Evolutionary conservation across 2,113 vertebrate species (phyloP), one percentile per base, ranked within the genome.

Genomic region (Forbesichthys agassizii): DNA sequence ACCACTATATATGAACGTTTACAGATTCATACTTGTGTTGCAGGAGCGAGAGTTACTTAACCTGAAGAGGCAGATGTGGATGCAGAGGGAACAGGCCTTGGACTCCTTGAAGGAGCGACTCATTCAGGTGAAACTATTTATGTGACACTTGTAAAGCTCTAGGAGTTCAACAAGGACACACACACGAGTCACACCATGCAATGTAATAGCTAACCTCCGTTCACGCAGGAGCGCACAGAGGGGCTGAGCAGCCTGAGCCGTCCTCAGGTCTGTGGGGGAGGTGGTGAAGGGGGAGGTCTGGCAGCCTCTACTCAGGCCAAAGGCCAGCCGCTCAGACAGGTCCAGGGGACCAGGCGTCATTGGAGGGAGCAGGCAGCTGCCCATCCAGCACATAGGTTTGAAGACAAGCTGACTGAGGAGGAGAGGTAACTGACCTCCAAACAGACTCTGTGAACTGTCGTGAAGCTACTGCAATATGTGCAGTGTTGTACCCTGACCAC

Each of bases 191-290:
- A 11, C 61, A 14, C 27, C 5, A 16, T 33, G 10, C 9, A 11
- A 5, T 6, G 2, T 18, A 33, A 14, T 55, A 14, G n/a, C n/a
- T 51, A 4, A 1, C 53, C 14, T 16, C 36, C 71, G 9, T 52
- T 42, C 61, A 20, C 77, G 3, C 80, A 94, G 94, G 92, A 94
- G 58, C 93, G 93, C 81, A 78, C 93, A 4, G 86, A 93, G 66
- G 93, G 94, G 84, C 66, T 94, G 61, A 88, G 91, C 63, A 70
- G 82, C 55, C 64, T 92, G 75, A 90, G 78, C 73, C 69, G 82
- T 64, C 53, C 69, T 55, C 84, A 71, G 48, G 5, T 77, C 61
- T 71, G 59, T 49, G 84, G 84, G 3, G 78, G 69, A 52, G 83
- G 64, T 12, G 68, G 36, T 0, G 86, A 78, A 9, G 70, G 33